Percentiles rank a stretch among this genome's conserved stretches.
Evolutionary conservation across 2,888 invertebrate species (phyloP).

Genomic region (Leptogaster cylindrica): DNA sequence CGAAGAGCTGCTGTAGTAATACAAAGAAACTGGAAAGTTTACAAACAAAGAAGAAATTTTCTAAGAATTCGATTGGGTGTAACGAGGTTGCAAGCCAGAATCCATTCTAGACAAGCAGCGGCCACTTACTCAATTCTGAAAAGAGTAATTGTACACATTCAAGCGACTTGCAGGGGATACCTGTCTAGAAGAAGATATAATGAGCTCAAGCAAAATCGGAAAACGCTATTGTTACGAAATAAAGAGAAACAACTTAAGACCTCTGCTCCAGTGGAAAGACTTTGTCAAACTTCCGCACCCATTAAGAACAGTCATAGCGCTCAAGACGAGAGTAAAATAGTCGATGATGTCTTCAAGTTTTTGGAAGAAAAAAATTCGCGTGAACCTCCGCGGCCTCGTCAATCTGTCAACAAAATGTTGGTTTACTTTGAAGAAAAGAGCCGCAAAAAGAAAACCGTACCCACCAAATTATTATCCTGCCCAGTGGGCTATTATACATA

Average conservation of each 20-base stretch:
- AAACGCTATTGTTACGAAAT: slow-evolving; percentile 49
- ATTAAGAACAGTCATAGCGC: slow-evolving; percentile 60
- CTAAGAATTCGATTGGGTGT: slow-evolving; percentile 77
- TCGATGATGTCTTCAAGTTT: slow-evolving; percentile 74
- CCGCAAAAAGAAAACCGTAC: slow-evolving; percentile 57
- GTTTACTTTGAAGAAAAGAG: slow-evolving; percentile 59
- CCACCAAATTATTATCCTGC: slow-evolving; percentile 60
- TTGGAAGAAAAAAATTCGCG: slow-evolving; percentile 65
- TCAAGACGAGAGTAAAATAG: slow-evolving; percentile 68
- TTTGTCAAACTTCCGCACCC: slow-evolving; percentile 56
- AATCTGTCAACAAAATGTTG: slow-evolving; percentile 61
- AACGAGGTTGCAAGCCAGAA: slow-evolving; percentile 81
- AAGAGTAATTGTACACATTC: slow-evolving; percentile 70
- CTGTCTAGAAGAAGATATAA: slow-evolving; percentile 64
- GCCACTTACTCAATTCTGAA: slow-evolving; percentile 75
- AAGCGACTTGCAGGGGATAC: slow-evolving; percentile 79
- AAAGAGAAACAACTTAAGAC: slow-evolving; percentile 58
- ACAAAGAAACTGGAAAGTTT: slow-evolving; percentile 84
- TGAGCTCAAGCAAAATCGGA: slow-evolving; percentile 54
- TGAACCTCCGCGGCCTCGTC: slow-evolving; percentile 54
- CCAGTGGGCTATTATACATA: slow-evolving; percentile 55
- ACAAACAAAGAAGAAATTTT: slow-evolving; percentile 74
- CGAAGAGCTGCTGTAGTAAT: slow-evolving; percentile 77
- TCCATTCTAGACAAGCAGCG: slow-evolving; percentile 76
- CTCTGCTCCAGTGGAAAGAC: slow-evolving; percentile 74